Evolutionary conservation across 2,797 vertebrate genomes (phyloP).

Genomic region (Acomys russatus): DNA sequence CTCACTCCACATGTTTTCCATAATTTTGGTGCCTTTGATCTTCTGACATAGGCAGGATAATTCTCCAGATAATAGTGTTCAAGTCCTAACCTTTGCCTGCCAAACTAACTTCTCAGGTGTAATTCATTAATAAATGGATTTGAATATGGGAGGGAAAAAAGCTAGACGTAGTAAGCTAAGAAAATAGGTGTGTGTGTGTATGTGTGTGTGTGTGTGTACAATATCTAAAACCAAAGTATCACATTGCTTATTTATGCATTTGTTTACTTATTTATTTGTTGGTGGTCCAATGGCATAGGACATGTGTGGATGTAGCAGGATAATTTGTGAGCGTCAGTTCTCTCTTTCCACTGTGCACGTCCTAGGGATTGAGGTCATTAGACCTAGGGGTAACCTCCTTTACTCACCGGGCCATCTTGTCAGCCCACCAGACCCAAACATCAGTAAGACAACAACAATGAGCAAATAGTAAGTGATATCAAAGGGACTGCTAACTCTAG

Average conservation of each 20-base stretch:
- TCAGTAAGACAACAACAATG: not conserved
- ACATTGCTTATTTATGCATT: not conserved
- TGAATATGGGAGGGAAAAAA: not conserved
- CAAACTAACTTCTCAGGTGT: not conserved
- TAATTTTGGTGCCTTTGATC: not conserved
- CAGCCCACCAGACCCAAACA: not conserved
- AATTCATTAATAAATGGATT: not conserved
- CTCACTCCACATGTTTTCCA: not conserved
- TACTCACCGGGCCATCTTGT: not conserved
- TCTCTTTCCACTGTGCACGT: not conserved
- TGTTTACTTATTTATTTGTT: not conserved
- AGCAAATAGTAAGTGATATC: constrained; percentile 2
- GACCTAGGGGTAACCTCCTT: not conserved
- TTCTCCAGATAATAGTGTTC: not conserved
- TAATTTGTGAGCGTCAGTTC: not conserved
- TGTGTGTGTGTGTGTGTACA: too few relatives aligned
- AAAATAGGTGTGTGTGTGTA: too few relatives aligned
- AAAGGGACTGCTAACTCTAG: constrained; percentile 5
- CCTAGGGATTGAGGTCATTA: not conserved
- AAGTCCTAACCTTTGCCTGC: not conserved
- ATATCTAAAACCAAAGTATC: not conserved
- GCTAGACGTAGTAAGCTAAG: not conserved
- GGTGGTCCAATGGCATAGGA: too few relatives aligned
- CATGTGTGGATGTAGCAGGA: not conserved
- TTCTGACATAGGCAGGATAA: not conserved